Evolutionary conservation across 2,797 vertebrate species (phyloP).

Genomic region (Simalia tracyae): DNA sequence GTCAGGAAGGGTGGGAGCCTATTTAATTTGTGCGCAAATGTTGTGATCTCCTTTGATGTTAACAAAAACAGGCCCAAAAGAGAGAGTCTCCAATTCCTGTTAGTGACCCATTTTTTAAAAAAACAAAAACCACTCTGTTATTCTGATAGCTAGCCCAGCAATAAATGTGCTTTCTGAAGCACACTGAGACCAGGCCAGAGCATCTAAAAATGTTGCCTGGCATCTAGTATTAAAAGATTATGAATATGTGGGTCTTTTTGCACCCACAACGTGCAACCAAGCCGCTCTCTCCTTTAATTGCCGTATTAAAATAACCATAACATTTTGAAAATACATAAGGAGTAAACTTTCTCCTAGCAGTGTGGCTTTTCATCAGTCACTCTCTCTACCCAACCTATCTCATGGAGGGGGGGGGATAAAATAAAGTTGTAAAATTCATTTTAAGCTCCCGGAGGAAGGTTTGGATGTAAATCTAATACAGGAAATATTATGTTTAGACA

Average conservation of each 20-base stretch:
- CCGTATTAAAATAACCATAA: too few relatives aligned
- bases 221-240: background rate
- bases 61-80: background rate
- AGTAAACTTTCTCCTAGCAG: too few relatives aligned
- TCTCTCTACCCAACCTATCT: too few relatives aligned
- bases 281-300: too few relatives aligned
- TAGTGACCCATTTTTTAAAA: background rate
- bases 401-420: too few relatives aligned
- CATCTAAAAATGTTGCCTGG: background rate
- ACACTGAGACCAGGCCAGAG: background rate
- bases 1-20: background rate
- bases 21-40: background rate
- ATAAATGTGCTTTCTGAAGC: background rate
- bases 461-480: too few relatives aligned
- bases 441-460: too few relatives aligned
- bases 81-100: background rate
- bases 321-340: too few relatives aligned
- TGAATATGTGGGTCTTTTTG: background rate
- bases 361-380: too few relatives aligned
- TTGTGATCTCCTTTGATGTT: background rate
- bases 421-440: too few relatives aligned
- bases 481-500: too few relatives aligned
- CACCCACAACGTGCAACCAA: too few relatives aligned
- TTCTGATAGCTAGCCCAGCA: background rate
- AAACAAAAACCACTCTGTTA: background rate